phyloP scores from a whole-genome alignment of 2,113 vertebrate species.

The Scophthalmus maximus region DNA sequence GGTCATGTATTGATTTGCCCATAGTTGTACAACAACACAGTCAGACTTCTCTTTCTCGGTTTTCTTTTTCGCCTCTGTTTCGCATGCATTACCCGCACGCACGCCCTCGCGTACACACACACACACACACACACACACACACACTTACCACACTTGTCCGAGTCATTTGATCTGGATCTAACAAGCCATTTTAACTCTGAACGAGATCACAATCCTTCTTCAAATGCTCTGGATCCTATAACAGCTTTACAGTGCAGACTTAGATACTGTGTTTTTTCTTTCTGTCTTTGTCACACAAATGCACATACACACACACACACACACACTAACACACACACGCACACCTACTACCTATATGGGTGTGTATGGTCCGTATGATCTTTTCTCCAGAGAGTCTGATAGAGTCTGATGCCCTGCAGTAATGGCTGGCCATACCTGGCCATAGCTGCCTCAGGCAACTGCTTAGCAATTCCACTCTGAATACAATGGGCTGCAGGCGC shows the following conservation, averaged over 20 bases:
- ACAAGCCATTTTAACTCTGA: slow-evolving; percentile 41
- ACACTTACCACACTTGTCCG: neutral
- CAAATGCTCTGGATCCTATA: slow-evolving; percentile 33
- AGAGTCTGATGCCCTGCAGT: slow-evolving; percentile 82
- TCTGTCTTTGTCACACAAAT: slow-evolving; percentile 56
- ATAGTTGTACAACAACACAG: slow-evolving; percentile 51
- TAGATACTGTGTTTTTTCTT: slow-evolving; percentile 26
- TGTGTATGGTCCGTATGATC: slow-evolving; percentile 71
- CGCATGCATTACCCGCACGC: too few species aligned
- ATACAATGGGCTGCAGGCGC: slow-evolving; percentile 77
- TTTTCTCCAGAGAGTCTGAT: slow-evolving; percentile 80
- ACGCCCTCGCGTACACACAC: slow-evolving; percentile 2
- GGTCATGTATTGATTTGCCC: slow-evolving; percentile 72
- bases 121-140: neutral
- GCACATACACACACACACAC: slow-evolving; percentile 40
- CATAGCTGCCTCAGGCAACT: slow-evolving; percentile 82
- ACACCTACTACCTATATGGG: slow-evolving; percentile 57
- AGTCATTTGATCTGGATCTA: slow-evolving; percentile 49
- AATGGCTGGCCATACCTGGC: slow-evolving; percentile 80
- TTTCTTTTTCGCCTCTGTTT: slow-evolving; percentile 34
- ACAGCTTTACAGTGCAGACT: slow-evolving; percentile 35
- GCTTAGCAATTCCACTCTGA: slow-evolving; percentile 84
- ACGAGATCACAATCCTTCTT: slow-evolving; percentile 51
- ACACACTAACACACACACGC: slow-evolving; percentile 44
- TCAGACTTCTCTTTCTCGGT: slow-evolving; percentile 46